phyloP scores from a whole-genome alignment of 2,888 invertebrate species.

The Belgica antarctica region DNA sequence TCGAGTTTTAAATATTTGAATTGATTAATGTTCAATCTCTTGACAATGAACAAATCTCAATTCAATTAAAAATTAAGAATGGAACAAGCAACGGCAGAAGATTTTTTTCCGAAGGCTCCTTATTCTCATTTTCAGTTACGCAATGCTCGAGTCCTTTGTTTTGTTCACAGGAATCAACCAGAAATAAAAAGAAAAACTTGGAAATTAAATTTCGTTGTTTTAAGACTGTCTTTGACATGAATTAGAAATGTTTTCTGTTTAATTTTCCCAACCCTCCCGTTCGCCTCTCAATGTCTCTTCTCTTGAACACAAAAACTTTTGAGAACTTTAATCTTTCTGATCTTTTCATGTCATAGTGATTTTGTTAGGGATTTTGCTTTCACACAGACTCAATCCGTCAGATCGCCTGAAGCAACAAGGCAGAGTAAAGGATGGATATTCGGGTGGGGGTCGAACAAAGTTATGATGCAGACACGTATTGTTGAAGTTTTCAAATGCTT shows the following conservation, averaged over 20 bases:
- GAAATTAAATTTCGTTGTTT: background rate
- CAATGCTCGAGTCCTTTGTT: background rate
- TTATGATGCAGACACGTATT: constrained; percentile 14
- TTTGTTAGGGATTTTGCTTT: no score
- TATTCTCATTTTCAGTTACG: no score
- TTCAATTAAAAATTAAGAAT: constrained; percentile 33
- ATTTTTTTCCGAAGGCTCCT: background rate
- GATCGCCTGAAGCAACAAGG: background rate
- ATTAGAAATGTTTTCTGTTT: constrained; percentile 30
- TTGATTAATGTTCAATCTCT: background rate
- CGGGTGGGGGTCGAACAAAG: background rate
- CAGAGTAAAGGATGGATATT: no score
- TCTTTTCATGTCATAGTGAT: background rate
- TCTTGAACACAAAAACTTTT: no score
- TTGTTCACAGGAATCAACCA: background rate
- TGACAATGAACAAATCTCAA: background rate
- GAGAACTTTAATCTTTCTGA: background rate
- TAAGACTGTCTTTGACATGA: constrained; percentile 34
- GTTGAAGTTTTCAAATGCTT: constrained; percentile 30
- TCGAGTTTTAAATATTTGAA: background rate
- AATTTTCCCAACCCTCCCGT: background rate
- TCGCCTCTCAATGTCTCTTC: background rate
- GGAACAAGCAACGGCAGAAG: background rate
- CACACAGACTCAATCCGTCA: background rate
- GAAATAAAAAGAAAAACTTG: background rate